Conservation (phyloP, 1,140 invertebrate species). For the Panagrolaimus sp. region DNA sequence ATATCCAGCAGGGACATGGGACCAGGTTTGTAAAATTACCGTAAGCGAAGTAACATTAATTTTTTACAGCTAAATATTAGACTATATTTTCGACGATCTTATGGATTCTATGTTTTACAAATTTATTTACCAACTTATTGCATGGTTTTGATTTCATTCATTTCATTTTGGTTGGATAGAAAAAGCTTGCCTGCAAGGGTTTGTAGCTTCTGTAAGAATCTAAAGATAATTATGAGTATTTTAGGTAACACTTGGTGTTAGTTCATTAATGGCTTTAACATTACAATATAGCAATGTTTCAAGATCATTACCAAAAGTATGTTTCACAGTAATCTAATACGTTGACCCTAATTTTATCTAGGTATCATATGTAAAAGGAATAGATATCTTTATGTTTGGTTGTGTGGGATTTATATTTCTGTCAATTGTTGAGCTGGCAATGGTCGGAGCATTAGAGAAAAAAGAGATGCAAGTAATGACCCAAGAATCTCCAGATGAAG, state of each 20-base stretch:
- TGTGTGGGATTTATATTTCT: slow-evolving; percentile 61
- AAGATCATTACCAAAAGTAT: slow-evolving; percentile 49
- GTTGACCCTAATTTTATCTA: slow-evolving; percentile 25
- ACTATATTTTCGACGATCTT: slow-evolving; percentile 60
- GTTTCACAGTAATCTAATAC: slow-evolving; percentile 1
- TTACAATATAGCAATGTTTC: slow-evolving; percentile 56
- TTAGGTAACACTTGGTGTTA: slow-evolving; percentile 47
- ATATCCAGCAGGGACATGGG: slow-evolving; percentile 56
- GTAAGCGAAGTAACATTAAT: not conserved
- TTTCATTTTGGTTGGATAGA: slow-evolving; percentile 55
- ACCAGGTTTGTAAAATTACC: slow-evolving; percentile 39
- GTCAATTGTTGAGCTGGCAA: slow-evolving; percentile 60
- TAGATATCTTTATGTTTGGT: slow-evolving; percentile 60
- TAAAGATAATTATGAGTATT: not conserved
- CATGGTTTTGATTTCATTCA: slow-evolving; percentile 57
- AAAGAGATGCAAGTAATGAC: slow-evolving; percentile 17
- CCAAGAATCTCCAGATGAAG: not conserved
- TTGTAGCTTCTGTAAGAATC: slow-evolving; percentile 14
- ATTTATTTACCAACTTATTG: slow-evolving; percentile 58
- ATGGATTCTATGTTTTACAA: slow-evolving; percentile 62
- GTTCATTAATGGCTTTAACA: slow-evolving; percentile 55
- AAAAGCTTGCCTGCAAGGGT: slow-evolving; percentile 36
- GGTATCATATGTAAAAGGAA: slow-evolving; percentile 61
- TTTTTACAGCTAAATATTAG: slow-evolving; percentile 59
- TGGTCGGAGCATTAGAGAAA: slow-evolving; percentile 58